Conservation (phyloP, 2,797 vertebrate genomes). For the Enteromius anoplus region DNA sequence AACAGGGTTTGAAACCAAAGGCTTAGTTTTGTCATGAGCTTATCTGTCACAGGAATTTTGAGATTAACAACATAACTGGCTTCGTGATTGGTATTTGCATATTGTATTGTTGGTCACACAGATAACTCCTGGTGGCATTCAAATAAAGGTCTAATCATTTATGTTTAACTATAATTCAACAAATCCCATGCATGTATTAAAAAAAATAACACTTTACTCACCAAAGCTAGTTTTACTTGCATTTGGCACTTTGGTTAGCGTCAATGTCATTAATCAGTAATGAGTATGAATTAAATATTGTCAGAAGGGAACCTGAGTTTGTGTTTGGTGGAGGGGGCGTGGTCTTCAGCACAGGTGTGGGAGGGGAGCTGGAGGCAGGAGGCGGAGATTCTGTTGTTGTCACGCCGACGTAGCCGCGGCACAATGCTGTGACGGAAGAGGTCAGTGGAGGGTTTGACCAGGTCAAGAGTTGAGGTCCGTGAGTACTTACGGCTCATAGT, state of each 20-base stretch:
- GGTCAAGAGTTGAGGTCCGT: conserved; percentile 73
- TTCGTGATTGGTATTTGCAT: neutral
- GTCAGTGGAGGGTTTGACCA: conserved; percentile 69
- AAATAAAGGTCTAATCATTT: neutral
- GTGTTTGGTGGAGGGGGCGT: conserved; percentile 52
- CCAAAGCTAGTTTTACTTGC: neutral
- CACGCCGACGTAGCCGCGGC: conserved; percentile 70
- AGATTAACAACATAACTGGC: neutral
- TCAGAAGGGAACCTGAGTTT: conserved; percentile 63
- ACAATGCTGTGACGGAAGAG: conserved; percentile 78
- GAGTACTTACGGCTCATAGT: conserved; percentile 69
- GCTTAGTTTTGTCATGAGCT: neutral
- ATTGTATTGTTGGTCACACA: neutral
- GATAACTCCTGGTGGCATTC: neutral
- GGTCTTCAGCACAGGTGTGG: conserved; percentile 54
- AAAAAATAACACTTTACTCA: neutral
- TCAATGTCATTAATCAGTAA: neutral
- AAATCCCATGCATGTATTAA: neutral
- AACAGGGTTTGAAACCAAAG: neutral
- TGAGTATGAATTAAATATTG: neutral
- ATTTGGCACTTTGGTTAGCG: too few species aligned
- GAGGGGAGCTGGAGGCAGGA: conserved; percentile 75
- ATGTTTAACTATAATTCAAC: neutral
- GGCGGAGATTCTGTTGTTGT: conserved; percentile 70
- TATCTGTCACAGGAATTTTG: neutral